Base-by-base conservation (phyloP, 92 coral and sea anemone genomes). In the Palythoa grandiflora region DNA sequence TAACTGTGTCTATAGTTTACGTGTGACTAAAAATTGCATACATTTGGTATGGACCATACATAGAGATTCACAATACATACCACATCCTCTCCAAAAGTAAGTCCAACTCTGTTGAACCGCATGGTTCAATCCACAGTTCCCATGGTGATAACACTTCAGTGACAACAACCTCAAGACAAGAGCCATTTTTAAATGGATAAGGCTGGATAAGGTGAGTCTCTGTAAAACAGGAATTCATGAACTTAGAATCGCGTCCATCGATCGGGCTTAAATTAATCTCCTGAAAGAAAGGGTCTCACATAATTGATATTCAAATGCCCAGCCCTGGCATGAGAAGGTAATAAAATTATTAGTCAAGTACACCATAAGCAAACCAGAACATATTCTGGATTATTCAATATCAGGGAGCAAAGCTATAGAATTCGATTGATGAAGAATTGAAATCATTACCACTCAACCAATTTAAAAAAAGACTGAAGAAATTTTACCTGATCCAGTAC, bases 81-180 rank as follows among this genome's bases (percentile, higher is more conserved):
- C 99, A 97, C 99, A 97, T 95, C 86, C 92, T 89, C 80, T 95
- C 99, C 97, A 97, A 91, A 9, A 97, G 95, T 19, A 95, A 87
- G 77, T 97, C 96, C 60, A 97, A 72, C 39, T 94, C 98, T 44
- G 87, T 87, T 68, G 83, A 85, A 40, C 93, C 93, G 38, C 89
- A 80, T 1, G 96, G 98, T 44, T 97, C 98, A 55, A 97, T 84
- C 99, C 99, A 97, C 51, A 97, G 88, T 53, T 97, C 99, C 93
- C 93, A 93, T 1, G 99, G 99, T 51, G 98, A 95, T 37, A 91
- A 72, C 5, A 97, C 96, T 85, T 97, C 99, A 40, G 96, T 97
- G 57, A 97, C 97, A 2, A 96, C 89, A 5, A 97, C 99, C 60
- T 97, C 93, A 13, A 96, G 80, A 61, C 93, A 87, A 51, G 88